These are phyloP conservation scores for Pogona vitticeps DNA, from an alignment of 2,113 vertebrate genomes.

Conservation along the genomic window DNA sequence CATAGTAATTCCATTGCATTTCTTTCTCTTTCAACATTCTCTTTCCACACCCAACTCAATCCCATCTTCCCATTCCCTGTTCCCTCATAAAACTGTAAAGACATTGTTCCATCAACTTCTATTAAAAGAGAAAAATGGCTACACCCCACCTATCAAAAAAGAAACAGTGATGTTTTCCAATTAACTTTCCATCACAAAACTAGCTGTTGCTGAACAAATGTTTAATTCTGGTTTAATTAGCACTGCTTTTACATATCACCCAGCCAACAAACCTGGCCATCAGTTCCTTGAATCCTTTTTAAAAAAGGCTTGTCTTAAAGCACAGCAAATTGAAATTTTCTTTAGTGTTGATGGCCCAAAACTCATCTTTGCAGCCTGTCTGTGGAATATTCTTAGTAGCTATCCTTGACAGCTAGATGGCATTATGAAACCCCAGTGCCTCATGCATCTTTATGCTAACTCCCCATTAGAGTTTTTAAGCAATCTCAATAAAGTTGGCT, in stretches of 20 bases:
- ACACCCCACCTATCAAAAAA: not conserved
- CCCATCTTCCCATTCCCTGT: not conserved
- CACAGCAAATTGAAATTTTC: not conserved
- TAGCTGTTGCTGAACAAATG: slow-evolving; percentile 10
- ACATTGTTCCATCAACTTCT: not conserved
- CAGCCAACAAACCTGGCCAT: not conserved
- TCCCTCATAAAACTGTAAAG: not conserved
- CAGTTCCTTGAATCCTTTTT: not conserved
- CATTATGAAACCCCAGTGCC: not conserved
- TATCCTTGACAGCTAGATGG: not conserved
- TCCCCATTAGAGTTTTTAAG: not conserved
- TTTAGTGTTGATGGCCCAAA: too few species aligned
- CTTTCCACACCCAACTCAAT: not conserved
- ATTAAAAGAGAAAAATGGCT: not conserved
- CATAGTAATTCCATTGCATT: not conserved
- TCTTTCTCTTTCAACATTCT: not conserved
- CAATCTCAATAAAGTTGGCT: too few species aligned
- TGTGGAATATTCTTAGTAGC: not conserved
- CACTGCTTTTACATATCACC: not conserved
- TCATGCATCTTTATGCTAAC: not conserved
- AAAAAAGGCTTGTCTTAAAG: not conserved
- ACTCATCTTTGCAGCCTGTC: not conserved
- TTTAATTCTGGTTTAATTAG: slow-evolving; percentile 16
- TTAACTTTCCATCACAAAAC: slow-evolving; percentile 32
- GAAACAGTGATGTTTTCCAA: slow-evolving; percentile 20